phyloP scores from a whole-genome alignment of 2,888 invertebrate genomes.

The Acleris literana region DNA sequence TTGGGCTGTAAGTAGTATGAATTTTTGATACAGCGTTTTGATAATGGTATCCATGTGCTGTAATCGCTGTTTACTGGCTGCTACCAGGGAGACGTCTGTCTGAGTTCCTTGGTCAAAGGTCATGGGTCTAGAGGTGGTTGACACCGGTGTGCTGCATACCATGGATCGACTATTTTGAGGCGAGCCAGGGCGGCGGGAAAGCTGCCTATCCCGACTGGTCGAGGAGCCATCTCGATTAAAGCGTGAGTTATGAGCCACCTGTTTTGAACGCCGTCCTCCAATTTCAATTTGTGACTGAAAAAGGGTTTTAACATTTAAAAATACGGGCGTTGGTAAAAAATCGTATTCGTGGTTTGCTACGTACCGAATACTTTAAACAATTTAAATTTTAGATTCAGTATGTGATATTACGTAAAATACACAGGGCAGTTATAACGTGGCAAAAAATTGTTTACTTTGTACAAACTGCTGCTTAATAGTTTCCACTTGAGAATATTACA shows the following conservation, averaged over 20 bases:
- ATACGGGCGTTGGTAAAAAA: too few relatives aligned
- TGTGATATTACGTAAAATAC: too few relatives aligned
- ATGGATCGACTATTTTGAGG: constrained; percentile 44
- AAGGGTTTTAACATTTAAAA: neutral
- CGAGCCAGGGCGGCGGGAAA: constrained; percentile 15
- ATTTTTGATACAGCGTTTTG: constrained; percentile 50
- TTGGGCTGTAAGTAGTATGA: constrained; percentile 37
- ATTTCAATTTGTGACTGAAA: constrained; percentile 11
- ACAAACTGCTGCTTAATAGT: too few relatives aligned
- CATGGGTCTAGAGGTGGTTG: constrained; percentile 41
- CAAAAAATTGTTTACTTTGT: too few relatives aligned
- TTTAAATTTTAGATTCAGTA: too few relatives aligned
- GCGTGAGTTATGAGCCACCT: constrained; percentile 1
- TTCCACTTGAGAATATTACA: too few relatives aligned
- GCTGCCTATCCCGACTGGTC: neutral
- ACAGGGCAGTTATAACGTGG: too few relatives aligned
- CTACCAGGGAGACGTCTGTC: constrained; percentile 45
- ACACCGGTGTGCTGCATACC: constrained; percentile 56
- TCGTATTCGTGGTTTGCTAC: too few relatives aligned
- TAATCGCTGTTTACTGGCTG: constrained; percentile 37
- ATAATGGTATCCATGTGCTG: constrained; percentile 52
- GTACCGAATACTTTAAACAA: too few relatives aligned
- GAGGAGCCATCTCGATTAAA: neutral
- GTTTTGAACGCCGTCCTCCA: neutral
- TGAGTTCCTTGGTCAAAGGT: constrained; percentile 59